Evolutionary conservation across 2,888 invertebrate species (phyloP).

Genomic region (Acronicta aceris): DNA sequence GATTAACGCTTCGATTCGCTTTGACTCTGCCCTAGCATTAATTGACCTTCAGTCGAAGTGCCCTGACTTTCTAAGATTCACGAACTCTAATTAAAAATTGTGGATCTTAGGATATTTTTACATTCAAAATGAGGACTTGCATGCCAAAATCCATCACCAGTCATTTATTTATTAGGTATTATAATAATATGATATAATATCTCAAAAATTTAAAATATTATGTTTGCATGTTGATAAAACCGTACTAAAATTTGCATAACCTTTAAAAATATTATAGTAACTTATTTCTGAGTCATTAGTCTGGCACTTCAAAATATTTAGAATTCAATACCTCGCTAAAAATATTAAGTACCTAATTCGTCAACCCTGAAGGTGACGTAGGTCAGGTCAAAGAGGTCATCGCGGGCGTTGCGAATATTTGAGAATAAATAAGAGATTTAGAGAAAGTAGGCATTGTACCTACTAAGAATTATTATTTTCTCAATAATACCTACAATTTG

Average conservation of each 20-base stretch:
- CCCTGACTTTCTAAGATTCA: too few relatives aligned
- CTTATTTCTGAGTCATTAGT: conserved; percentile 12
- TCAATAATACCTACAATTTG: too few relatives aligned
- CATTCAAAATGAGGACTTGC: too few relatives aligned
- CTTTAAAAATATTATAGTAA: too few relatives aligned
- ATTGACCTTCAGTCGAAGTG: neutral
- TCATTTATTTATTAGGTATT: too few relatives aligned
- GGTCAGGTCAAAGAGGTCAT: conserved; percentile 18
- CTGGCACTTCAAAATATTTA: conserved; percentile 8
- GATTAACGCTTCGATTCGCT: too few relatives aligned
- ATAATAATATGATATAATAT: too few relatives aligned
- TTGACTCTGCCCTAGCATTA: too few relatives aligned
- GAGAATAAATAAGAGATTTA: conserved; percentile 15
- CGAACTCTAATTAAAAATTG: neutral
- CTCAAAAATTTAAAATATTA: too few relatives aligned
- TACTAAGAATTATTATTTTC: neutral
- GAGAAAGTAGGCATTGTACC: neutral
- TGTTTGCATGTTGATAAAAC: neutral
- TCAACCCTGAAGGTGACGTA: conserved; percentile 12
- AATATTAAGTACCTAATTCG: conserved; percentile 19
- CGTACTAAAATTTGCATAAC: too few relatives aligned
- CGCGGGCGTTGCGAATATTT: neutral
- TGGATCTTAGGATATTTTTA: too few relatives aligned
- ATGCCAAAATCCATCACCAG: too few relatives aligned
- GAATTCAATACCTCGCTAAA: conserved; percentile 15